A percentile compares a stretch with the other conserved stretches of the same genome.
These are phyloP conservation scores for Eupithecia abbreviata DNA, from an alignment of 2,888 invertebrate genomes.

Conservation along the genomic window DNA sequence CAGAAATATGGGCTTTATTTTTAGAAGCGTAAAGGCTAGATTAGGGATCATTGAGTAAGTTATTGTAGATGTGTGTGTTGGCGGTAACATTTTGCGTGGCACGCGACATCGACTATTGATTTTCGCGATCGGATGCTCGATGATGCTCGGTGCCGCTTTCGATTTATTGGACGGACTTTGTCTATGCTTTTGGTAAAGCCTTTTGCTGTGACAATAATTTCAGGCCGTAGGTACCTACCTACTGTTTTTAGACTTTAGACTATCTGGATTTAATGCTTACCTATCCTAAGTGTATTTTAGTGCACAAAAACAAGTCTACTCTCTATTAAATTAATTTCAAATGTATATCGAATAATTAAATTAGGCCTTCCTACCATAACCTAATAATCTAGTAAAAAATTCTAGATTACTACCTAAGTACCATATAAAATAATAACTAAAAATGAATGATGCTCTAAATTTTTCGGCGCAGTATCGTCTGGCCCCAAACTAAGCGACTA, in stretches of 20 bases:
- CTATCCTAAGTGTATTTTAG: not conserved
- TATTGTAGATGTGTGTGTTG: slow-evolving; percentile 30
- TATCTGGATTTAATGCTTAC: not conserved
- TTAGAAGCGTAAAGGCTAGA: not conserved
- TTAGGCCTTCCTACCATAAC: too few species aligned
- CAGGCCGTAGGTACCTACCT: not conserved
- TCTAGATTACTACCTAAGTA: too few species aligned
- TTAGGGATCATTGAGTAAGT: slow-evolving; percentile 22
- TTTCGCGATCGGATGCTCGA: slow-evolving; percentile 65
- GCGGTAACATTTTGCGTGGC: slow-evolving; percentile 51
- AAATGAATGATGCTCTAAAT: too few species aligned
- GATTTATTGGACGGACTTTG: slow-evolving; percentile 68
- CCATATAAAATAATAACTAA: too few species aligned
- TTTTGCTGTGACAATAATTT: not conserved
- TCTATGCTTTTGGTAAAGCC: not conserved
- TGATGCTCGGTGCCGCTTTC: slow-evolving; percentile 55
- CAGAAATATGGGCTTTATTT: slow-evolving; percentile 38
- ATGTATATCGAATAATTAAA: too few species aligned
- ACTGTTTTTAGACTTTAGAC: not conserved
- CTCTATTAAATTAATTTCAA: too few species aligned
- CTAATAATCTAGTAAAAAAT: too few species aligned
- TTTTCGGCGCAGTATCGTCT: too few species aligned
- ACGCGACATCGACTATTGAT: slow-evolving; percentile 77
- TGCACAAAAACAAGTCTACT: too few species aligned
- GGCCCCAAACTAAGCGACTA: too few species aligned